Evolutionary conservation across 1,140 invertebrate genomes (phyloP).

Genomic region (Drosophila grimshawi): DNA sequence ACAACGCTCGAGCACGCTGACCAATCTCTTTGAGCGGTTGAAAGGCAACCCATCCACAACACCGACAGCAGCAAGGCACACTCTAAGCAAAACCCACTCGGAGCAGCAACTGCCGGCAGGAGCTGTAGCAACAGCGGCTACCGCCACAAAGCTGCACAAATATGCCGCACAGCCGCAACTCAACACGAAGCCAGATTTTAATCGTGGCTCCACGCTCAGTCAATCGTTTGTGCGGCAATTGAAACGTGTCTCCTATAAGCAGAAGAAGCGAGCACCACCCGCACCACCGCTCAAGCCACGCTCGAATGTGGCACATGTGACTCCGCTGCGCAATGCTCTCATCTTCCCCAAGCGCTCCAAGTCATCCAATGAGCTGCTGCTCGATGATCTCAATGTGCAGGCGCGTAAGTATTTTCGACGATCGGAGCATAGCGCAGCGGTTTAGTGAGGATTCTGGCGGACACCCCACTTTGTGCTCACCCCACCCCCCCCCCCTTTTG

Average conservation of each 20-base stretch:
- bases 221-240: conserved; percentile 82
- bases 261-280: conserved; percentile 68
- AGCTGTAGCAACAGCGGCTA: neutral
- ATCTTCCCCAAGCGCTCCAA: conserved; percentile 76
- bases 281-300: conserved; percentile 68
- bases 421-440: conserved; percentile 64
- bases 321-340: conserved; percentile 66
- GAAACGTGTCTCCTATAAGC: conserved; percentile 61
- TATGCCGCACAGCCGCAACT: conserved; percentile 64
- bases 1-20: conserved; percentile 67
- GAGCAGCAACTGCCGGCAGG: conserved; percentile 46
- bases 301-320: conserved; percentile 64
- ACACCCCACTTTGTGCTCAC: conserved; percentile 5
- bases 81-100: conserved; percentile 35
- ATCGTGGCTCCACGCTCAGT: conserved; percentile 79
- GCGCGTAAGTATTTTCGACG: conserved; percentile 75
- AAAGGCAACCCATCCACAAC: conserved; percentile 30
- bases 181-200: conserved; percentile 63
- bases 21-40: conserved; percentile 75
- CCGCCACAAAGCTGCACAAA: conserved; percentile 43
- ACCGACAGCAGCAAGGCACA: conserved; percentile 14
- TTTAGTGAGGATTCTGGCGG: conserved; percentile 37
- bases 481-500: conserved; percentile 20
- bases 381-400: conserved; percentile 73
- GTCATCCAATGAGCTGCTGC: conserved; percentile 73